phyloP scores from a whole-genome alignment of 2,888 invertebrate genomes.

The Stenurella melanura region DNA sequence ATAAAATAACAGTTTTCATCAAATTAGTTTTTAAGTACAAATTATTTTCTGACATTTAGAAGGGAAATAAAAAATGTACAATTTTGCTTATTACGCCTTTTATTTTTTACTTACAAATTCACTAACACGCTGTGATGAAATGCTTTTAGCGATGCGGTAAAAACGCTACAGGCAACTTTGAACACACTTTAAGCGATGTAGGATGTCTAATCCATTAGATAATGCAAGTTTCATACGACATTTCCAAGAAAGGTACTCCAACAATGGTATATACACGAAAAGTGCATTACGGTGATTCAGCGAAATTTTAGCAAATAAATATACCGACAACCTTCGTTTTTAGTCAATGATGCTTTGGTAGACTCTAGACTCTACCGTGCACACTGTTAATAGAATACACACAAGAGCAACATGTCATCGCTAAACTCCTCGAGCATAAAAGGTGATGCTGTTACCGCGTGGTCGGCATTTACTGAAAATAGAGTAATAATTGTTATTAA shows the following conservation, averaged over 20 bases:
- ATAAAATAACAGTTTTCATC: too few relatives aligned
- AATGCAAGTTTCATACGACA: slow-evolving; percentile 10
- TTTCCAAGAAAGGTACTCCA: not conserved
- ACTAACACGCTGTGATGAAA: not conserved
- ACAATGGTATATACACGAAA: not conserved
- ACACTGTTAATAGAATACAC: not conserved
- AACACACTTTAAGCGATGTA: not conserved
- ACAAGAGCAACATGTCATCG: too few relatives aligned
- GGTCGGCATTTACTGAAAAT: too few relatives aligned
- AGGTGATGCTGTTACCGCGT: too few relatives aligned
- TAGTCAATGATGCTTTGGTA: not conserved
- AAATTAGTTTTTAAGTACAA: too few relatives aligned
- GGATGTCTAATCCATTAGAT: slow-evolving; percentile 24
- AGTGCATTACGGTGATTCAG: not conserved
- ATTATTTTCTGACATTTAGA: too few relatives aligned
- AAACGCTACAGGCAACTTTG: not conserved
- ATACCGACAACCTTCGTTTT: not conserved
- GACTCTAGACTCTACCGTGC: not conserved
- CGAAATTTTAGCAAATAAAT: not conserved
- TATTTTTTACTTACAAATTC: not conserved
- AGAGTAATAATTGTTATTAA: too few relatives aligned
- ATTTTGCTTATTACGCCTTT: not conserved
- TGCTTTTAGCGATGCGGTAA: not conserved
- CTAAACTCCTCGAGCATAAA: too few relatives aligned
- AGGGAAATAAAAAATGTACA: too few relatives aligned